These are phyloP conservation scores for Theocolax elegans DNA, from an alignment of 1,140 invertebrate genomes.

Conservation along the genomic window DNA sequence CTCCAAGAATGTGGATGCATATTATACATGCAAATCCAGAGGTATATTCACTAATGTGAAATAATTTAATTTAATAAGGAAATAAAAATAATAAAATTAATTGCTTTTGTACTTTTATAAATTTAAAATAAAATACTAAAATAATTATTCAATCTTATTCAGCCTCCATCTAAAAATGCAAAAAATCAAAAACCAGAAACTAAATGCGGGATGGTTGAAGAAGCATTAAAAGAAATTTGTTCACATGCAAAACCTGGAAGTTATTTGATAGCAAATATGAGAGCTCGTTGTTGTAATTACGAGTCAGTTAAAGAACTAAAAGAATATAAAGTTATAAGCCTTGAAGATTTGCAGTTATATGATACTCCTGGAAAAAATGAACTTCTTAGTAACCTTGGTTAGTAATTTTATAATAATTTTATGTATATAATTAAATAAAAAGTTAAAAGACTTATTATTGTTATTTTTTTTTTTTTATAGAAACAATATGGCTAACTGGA, in stretches of 20 bases:
- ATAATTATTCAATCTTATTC: slow-evolving; percentile 33
- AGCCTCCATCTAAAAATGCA: slow-evolving; percentile 49
- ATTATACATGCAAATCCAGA: slow-evolving; percentile 59
- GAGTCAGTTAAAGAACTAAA: slow-evolving; percentile 59
- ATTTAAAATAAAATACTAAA: neutral
- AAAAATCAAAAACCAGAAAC: slow-evolving; percentile 35
- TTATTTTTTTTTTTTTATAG: slow-evolving; percentile 48
- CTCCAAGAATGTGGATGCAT: slow-evolving; percentile 63
- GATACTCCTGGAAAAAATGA: slow-evolving; percentile 59
- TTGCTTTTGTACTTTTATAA: neutral
- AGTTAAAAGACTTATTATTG: slow-evolving; percentile 22
- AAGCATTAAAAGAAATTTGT: slow-evolving; percentile 60
- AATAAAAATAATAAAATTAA: slow-evolving; percentile 29
- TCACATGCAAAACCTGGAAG: slow-evolving; percentile 58
- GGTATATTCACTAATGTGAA: slow-evolving; percentile 42
- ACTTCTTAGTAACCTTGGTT: slow-evolving; percentile 57
- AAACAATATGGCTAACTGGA: slow-evolving; percentile 66
- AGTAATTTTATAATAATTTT: slow-evolving; percentile 27
- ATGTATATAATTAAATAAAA: slow-evolving; percentile 16
- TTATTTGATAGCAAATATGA: slow-evolving; percentile 62
- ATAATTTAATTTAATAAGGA: too few species aligned
- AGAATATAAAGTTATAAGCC: slow-evolving; percentile 59
- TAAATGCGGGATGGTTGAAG: slow-evolving; percentile 56
- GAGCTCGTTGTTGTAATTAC: slow-evolving; percentile 62
- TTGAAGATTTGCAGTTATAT: slow-evolving; percentile 62